Evolutionary conservation across 2,113 vertebrate species (phyloP), one percentile per base, ranked within the genome.

Genomic region (Pteropus alecto): DNA sequence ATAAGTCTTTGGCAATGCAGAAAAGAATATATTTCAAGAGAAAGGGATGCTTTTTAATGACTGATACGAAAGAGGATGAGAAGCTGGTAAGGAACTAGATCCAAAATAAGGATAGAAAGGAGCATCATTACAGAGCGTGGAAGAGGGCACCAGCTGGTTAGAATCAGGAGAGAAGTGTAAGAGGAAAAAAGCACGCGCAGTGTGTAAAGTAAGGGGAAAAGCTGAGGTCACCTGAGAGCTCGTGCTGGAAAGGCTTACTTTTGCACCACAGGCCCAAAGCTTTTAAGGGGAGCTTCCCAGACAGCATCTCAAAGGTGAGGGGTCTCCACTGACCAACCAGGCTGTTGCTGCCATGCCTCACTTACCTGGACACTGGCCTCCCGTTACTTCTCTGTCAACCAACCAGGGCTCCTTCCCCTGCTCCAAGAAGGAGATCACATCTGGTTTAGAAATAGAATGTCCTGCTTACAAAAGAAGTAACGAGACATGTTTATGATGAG

Each of bases 371-470:
- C 94, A 95, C 33, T 94, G 94, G 83, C 67, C 70, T 96, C 90
- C 61, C 90, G 87, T 96, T 76, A 82, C 35, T 65, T 93, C 73
- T 96, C 95, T 95, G 73, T 74, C 86, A 92, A 90, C 68, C 92
- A 95, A 76, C 92, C 97, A 98, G 84, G 97, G 96, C 65, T 95
- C 92, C 65, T 97, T 97, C 65, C 95, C 95, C 87, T 97, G 96
- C 78, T 98, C 97, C 96, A 98, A 96, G 87, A 89, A 93, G 73
- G 95, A 97, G 74, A 97, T 97, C 83, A 97, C 87, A 97, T 90
- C 96, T 93, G 97, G 96, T 93, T 98, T 98, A 83, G 97, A 97
- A 95, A 96, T 30, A 90, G 83, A 94, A 95, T 74, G 58, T 78
- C 97, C 97, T 98, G 96, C 94, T 97, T 81, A 82, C 38, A 94